These are phyloP conservation scores for Brenthis hecate DNA, from an alignment of 2,888 invertebrate species.

Conservation along the genomic window DNA sequence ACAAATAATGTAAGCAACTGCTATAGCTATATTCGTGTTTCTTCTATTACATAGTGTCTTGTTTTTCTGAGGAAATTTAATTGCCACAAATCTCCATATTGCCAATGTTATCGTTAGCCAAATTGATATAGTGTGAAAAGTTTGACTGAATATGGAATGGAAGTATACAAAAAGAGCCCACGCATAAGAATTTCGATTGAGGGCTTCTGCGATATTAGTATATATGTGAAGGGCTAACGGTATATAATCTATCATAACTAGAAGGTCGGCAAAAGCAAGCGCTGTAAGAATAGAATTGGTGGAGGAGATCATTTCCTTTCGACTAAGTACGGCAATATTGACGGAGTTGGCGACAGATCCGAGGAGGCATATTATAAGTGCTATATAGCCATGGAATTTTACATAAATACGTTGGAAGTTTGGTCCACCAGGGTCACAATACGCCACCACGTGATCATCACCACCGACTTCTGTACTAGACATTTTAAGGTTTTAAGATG, in stretches of 20 bases:
- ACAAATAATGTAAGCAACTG: constrained; percentile 89
- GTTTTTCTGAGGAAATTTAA: constrained; percentile 92
- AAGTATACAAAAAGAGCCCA: constrained; percentile 93
- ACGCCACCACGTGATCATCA: constrained; percentile 51
- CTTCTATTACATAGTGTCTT: constrained; percentile 90
- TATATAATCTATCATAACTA: constrained; percentile 96
- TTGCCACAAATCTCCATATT: constrained; percentile 94
- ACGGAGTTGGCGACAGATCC: constrained; percentile 94
- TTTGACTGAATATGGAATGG: constrained; percentile 94
- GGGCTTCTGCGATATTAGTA: constrained; percentile 79
- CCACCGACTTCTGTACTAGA: constrained; percentile 43
- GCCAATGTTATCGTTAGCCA: constrained; percentile 96
- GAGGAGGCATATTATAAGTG: constrained; percentile 92
- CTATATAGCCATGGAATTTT: constrained; percentile 91
- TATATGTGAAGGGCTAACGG: constrained; percentile 93
- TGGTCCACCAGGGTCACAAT: constrained; percentile 81
- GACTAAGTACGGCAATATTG: constrained; percentile 94
- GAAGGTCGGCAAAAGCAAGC: constrained; percentile 93
- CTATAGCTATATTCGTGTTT: constrained; percentile 89
- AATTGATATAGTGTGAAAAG: constrained; percentile 94
- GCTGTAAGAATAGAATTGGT: constrained; percentile 97
- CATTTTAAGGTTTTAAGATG: constrained; percentile 33
- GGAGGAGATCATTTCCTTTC: constrained; percentile 94
- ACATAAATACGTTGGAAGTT: constrained; percentile 85
- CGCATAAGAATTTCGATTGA: constrained; percentile 82